Evolutionary conservation across 1,140 invertebrate species (phyloP), one percentile per base, ranked within the genome.

Genomic region (Megathymus violae): DNA sequence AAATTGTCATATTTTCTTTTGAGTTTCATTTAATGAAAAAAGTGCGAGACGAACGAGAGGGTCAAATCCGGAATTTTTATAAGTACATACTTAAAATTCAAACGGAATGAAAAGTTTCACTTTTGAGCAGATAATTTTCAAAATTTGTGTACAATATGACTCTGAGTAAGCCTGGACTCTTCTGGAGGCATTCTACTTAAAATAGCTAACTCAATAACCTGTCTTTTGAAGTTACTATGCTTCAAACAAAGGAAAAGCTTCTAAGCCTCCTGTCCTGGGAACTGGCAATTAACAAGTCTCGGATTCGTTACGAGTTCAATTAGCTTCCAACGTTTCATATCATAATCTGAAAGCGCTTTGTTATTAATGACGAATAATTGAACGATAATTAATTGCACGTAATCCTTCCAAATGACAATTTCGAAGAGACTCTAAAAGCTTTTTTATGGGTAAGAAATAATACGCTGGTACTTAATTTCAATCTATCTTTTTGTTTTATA

Each of bases 301-400:
- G 73, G 76, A 88, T 88, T 89, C 87, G 88, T 88, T 80, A 80
- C 72, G 75, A 78, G 72, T 72, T 66, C 74, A 85, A 87, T 86
- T 79, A 83, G 80, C 87, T 84, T 84, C 80, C 78, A 82, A 71
- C 82, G 69, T 87, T 88, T 89, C 82, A 86, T 85, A 85, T 89
- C 78, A 89, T 88, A 88, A 88, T 87, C 80, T 71, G 69, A 81
- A 86, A 84, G 76, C 76, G 81, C 87, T 87, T 87, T 88, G 85
- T 80, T 80, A 80, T 80, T 46, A 52, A 62, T 43, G 27, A 58
- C 47, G 66, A 56, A 69, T 69, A 74, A 72, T 78, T 71, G 52
- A 62, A 70, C 65, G 60, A 69, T 74, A 81, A 84, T 85, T 85
- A 82, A 88, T 85, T 85, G 80, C 78, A 86, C 74, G 74, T 80